A percentile compares a stretch with the other conserved stretches of the same genome.
Evolutionary conservation across 2,888 invertebrate genomes (phyloP).

Genomic region (Bellardia bayeri): DNA sequence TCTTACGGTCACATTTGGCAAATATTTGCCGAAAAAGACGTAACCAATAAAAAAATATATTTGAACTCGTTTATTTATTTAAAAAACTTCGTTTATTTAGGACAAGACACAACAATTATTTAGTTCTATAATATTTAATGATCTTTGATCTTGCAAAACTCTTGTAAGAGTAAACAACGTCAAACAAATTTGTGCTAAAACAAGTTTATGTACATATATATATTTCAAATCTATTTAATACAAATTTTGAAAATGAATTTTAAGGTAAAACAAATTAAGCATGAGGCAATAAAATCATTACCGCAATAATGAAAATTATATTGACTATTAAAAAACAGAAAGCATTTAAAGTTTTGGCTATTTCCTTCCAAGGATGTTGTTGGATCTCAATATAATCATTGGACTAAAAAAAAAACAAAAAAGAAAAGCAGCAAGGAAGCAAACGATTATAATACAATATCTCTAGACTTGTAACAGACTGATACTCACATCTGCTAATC

Average conservation of each 20-base stretch:
- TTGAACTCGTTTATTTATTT: too few relatives aligned
- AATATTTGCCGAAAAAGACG: too few relatives aligned
- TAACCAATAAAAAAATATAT: too few relatives aligned
- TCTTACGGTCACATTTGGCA: too few relatives aligned
- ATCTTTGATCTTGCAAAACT: too few relatives aligned
- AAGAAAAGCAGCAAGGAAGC: background rate
- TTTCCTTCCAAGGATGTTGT: constrained; percentile 80
- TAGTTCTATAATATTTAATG: too few relatives aligned
- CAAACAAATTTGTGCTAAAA: too few relatives aligned
- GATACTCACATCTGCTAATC: constrained; percentile 79
- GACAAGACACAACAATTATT: too few relatives aligned
- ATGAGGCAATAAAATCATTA: constrained; percentile 72
- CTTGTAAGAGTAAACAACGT: too few relatives aligned
- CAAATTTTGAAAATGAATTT: background rate
- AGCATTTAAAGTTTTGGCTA: constrained; percentile 80
- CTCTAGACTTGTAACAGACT: background rate
- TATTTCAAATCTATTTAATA: too few relatives aligned
- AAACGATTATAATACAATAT: background rate
- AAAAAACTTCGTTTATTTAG: too few relatives aligned
- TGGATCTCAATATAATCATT: constrained; percentile 78
- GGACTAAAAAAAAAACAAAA: constrained; percentile 76
- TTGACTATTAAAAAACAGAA: constrained; percentile 76
- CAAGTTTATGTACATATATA: too few relatives aligned
- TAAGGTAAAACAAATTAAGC: constrained; percentile 39
- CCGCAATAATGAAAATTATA: constrained; percentile 74